Conservation (phyloP, 2,113 vertebrate species). For the Fukomys damarensis region DNA sequence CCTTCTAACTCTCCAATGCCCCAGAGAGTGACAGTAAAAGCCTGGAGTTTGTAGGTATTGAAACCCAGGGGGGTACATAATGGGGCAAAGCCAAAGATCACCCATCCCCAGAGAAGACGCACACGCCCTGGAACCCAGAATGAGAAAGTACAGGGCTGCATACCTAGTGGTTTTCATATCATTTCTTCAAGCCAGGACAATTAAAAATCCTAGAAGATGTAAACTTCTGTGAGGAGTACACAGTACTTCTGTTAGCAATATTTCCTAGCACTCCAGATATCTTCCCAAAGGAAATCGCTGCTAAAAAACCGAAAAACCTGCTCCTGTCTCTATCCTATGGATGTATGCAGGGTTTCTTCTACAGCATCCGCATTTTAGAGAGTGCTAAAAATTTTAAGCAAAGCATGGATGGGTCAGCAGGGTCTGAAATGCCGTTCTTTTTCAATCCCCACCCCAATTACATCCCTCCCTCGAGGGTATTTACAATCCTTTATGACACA, state of each 20-base stretch:
- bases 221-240: conserved; percentile 15
- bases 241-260: neutral
- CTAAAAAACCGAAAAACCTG: neutral
- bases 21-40: neutral
- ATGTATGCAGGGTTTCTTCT: neutral
- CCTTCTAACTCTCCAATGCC: neutral
- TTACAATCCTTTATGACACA: conserved; percentile 67
- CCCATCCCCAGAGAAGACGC: neutral
- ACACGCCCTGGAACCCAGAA: neutral
- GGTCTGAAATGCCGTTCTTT: conserved; percentile 53
- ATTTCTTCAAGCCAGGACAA: neutral
- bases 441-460: conserved; percentile 50
- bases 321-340: neutral
- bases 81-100: neutral
- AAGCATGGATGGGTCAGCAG: conserved; percentile 18
- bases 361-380: neutral
- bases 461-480: conserved; percentile 79
- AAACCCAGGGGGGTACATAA: conserved; percentile 26
- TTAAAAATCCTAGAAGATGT: conserved; percentile 31
- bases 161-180: neutral
- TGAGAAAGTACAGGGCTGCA: neutral
- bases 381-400: conserved; percentile 28
- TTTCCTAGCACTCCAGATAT: neutral
- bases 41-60: neutral
- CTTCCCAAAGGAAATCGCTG: conserved; percentile 28